Evolutionary conservation across 2,113 vertebrate genomes (phyloP), one percentile per base, ranked within the genome.

Genomic region (Narcine bancroftii): DNA sequence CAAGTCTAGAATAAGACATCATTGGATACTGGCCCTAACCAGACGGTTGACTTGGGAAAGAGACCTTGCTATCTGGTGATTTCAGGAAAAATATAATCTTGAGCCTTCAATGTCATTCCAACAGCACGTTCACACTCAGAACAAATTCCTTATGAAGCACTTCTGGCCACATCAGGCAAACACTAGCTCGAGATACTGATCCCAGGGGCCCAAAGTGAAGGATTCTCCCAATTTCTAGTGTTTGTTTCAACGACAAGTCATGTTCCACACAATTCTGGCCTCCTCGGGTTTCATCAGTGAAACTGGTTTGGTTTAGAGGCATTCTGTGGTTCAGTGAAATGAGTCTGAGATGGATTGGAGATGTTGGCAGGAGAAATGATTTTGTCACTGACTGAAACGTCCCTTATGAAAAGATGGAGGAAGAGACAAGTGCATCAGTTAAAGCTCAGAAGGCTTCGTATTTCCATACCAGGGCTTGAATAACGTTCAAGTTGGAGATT

Each of bases 1-100:
- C 89, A 91, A 91, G 89, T 91, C 71, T 91, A 65, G 89, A 91
- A 26, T 91, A 91, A 91, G 89, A 91, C 89, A 91, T 69, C 89
- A 71, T 91, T 91, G 89, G 63, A 69, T 69, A 69, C 26, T 66
- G 21, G 21, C 29, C 89, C 89, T 47, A 69, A 47, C 21, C 4
- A 0, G 1, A 24, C 21, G 39, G 39, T 91, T 65, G 66, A 91
- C 36, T 91, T n/a, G 26, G 39, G 56, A 71, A 71, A 24, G 63
- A 69, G 17, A 47, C 53, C 53, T 69, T 29, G 24, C 39, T 5
- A 33, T 47, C 63, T 33, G 63, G 47, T 15, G 39, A 91, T 21
- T 66, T 91, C 29, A 24, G 66, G 89, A 24, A 60, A 6, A 45
- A 47, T 69, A 69, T 47, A 21, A 91, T 47, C 39, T 11, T 36